Evolutionary conservation across 2,888 invertebrate genomes (phyloP), one percentile per base, ranked within the genome.

Genomic region (Drosophila formosana): DNA sequence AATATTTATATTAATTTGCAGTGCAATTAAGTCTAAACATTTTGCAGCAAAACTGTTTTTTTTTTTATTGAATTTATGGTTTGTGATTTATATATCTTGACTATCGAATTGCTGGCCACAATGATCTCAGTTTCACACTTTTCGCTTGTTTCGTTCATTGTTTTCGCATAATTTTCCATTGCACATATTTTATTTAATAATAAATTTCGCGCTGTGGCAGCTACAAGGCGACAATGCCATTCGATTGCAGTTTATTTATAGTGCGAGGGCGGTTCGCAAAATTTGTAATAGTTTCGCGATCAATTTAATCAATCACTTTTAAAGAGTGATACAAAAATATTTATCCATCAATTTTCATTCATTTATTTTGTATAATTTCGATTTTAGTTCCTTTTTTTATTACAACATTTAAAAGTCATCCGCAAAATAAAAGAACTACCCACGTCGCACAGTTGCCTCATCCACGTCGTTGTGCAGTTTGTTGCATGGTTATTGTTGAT

Each of bases 161-260:
- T 37, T 32, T 32, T 11, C 37, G 11, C 45, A 50, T 45, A 32
- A 53, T 51, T 62, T 34, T 37, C 25, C 26, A 30, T 49, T 45
- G 52, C 41, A 39, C 7, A 47, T 37, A 57, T 47, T 68, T 58
- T 51, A 62, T 46, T 62, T 53, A 30, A 11, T 43, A 60, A 67
- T 75, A 64, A 70, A 58, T 55, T 49, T 62, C 41, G 25, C 39
- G 57, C 46, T 71, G 57, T 52, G 32, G 52, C 75, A 62, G 70
- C 62, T 50, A 45, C 51, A 75, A 72, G 52, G 68, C 70, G 71
- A 69, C 70, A 70, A 56, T 70, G 57, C 39, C 32, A 57, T n/a
- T 67, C 61, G 69, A 46, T 57, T 57, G 49, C 25, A 37, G 32
- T 47, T 39, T 60, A 51, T 66, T 58, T 52, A 43, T 25, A 26